These are phyloP conservation scores for Meriones psammophilus DNA, from an alignment of 2,797 vertebrate genomes.

Conservation along the genomic window DNA sequence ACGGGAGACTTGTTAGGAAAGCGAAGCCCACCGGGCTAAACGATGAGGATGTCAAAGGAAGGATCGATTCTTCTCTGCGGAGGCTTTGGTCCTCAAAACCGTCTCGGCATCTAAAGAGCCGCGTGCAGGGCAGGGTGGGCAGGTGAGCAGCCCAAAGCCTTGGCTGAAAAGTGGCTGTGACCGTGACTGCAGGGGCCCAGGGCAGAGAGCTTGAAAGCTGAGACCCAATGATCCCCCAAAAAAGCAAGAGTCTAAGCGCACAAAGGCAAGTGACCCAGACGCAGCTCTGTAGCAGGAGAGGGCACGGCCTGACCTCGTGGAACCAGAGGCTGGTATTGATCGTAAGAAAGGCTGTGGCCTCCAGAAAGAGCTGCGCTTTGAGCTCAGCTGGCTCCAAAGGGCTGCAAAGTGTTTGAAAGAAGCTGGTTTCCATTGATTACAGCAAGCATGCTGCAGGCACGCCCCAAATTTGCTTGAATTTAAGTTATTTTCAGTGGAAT, in stretches of 20 bases:
- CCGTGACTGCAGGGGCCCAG: not conserved
- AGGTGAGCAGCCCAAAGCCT: not conserved
- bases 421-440: not conserved
- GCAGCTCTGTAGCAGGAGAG: slow-evolving; percentile 19
- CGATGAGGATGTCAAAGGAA: not conserved
- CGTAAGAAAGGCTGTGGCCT: slow-evolving; percentile 34
- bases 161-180: not conserved
- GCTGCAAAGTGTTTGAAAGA: not conserved
- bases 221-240: slow-evolving; percentile 27
- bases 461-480: not conserved
- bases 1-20: not conserved
- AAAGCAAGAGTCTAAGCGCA: slow-evolving; percentile 1
- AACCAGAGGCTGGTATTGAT: slow-evolving; percentile 54
- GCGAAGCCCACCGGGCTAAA: not conserved
- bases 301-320: not conserved
- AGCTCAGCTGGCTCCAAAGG: slow-evolving; percentile 1
- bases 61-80: not conserved
- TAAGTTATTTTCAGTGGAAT: slow-evolving; percentile 10
- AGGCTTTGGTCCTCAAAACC: not conserved
- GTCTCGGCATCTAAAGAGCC: not conserved
- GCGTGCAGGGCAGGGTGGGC: fast-evolving
- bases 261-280: slow-evolving; percentile 33
- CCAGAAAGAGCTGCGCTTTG: not conserved
- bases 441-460: not conserved
- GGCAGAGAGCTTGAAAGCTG: slow-evolving; percentile 11